Percentiles rank a stretch among this genome's conserved stretches.
These are phyloP conservation scores for Lapara coniferarum DNA, from an alignment of 2,888 invertebrate genomes.

Conservation along the genomic window DNA sequence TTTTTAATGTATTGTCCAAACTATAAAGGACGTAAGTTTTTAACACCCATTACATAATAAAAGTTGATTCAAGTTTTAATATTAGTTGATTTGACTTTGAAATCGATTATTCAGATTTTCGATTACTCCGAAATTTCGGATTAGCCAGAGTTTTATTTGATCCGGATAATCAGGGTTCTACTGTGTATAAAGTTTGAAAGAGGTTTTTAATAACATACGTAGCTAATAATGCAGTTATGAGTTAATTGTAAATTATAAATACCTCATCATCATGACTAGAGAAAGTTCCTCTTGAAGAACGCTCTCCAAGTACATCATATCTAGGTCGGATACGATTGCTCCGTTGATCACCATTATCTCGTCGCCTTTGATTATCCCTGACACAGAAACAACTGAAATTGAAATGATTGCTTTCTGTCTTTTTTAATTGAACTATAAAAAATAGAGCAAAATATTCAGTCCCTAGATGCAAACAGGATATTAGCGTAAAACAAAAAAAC, in stretches of 20 bases:
- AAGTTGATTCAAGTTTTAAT: too few species aligned
- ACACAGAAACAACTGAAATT: constrained; percentile 64
- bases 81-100: too few species aligned
- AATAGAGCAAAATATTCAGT: constrained; percentile 41
- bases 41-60: too few species aligned
- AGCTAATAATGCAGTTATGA: constrained; percentile 10
- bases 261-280: constrained; percentile 98
- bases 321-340: constrained; percentile 98
- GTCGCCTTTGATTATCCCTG: constrained; percentile 98
- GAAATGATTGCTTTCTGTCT: constrained; percentile 55
- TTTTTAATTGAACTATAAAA: constrained; percentile 44
- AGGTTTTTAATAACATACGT: neutral
- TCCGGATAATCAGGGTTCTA: too few species aligned
- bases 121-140: too few species aligned
- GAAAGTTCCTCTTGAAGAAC: constrained; percentile 97
- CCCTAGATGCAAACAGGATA: constrained; percentile 33
- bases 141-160: too few species aligned
- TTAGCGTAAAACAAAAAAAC: constrained; percentile 29
- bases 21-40: too few species aligned
- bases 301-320: constrained; percentile 99
- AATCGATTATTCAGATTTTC: too few species aligned
- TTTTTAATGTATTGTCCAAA: too few species aligned
- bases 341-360: constrained; percentile 99
- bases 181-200: too few species aligned
- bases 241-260: constrained; percentile 45